Conservation (phyloP, 2,797 vertebrate genomes). For the Hoplostethus mediterraneus region DNA sequence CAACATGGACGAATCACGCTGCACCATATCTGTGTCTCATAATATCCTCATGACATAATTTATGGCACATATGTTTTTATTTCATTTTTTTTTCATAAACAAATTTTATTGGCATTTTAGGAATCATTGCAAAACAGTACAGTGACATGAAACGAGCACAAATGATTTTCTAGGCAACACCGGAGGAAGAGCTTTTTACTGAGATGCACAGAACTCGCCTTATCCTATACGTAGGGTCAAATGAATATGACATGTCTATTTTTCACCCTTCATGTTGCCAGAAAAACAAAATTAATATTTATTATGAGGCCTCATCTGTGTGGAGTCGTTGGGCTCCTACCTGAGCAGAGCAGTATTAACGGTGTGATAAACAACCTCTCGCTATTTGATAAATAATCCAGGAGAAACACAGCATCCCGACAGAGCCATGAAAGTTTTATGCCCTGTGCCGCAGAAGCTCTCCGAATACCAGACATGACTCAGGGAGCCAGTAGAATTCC, state of each 20-base stretch:
- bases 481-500: slow-evolving; percentile 62
- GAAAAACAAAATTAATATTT: slow-evolving; percentile 67
- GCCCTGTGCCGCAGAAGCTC: slow-evolving; percentile 63
- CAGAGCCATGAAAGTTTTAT: slow-evolving; percentile 84
- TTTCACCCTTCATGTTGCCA: slow-evolving; percentile 46
- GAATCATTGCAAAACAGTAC: too few relatives aligned
- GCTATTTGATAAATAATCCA: slow-evolving; percentile 85
- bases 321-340: slow-evolving; percentile 60
- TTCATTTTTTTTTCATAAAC: too few relatives aligned
- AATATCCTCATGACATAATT: slow-evolving; percentile 54
- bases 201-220: slow-evolving; percentile 13
- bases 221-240: slow-evolving; percentile 51
- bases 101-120: too few relatives aligned
- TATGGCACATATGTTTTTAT: slow-evolving; percentile 32
- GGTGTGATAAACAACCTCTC: slow-evolving; percentile 81
- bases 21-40: slow-evolving; percentile 20
- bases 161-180: slow-evolving; percentile 18
- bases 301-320: slow-evolving; percentile 59
- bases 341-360: slow-evolving; percentile 73
- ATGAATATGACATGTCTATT: slow-evolving; percentile 52
- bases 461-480: slow-evolving; percentile 66
- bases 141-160: too few relatives aligned
- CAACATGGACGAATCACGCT: slow-evolving; percentile 10
- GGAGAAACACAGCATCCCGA: slow-evolving; percentile 78
- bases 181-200: slow-evolving; percentile 25